These are phyloP conservation scores for Trichogramma evanescens DNA, from an alignment of 2,888 invertebrate species.

Conservation along the genomic window DNA sequence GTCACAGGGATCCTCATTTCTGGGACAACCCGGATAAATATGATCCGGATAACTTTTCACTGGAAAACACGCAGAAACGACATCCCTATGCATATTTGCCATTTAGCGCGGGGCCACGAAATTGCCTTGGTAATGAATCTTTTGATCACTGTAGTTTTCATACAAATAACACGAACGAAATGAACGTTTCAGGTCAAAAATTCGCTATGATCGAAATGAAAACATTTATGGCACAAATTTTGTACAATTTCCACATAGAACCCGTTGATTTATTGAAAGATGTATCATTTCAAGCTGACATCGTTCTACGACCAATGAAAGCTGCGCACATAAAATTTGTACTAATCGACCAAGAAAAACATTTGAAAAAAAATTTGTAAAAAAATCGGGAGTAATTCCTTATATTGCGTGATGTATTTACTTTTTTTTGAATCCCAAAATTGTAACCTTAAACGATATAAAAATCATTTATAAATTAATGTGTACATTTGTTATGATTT, in stretches of 20 bases:
- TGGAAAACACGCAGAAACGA: slow-evolving; percentile 45
- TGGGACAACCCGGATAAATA: slow-evolving; percentile 56
- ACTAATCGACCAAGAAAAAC: neutral
- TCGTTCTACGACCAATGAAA: slow-evolving; percentile 9
- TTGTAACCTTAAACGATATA: too few relatives aligned
- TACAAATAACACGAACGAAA: neutral
- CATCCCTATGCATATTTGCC: slow-evolving; percentile 59
- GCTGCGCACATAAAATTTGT: neutral
- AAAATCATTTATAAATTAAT: too few relatives aligned
- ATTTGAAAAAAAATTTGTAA: too few relatives aligned
- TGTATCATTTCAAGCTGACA: slow-evolving; percentile 5
- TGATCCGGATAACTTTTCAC: slow-evolving; percentile 47
- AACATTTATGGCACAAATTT: slow-evolving; percentile 5
- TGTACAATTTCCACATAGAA: slow-evolving; percentile 13
- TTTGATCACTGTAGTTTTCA: neutral
- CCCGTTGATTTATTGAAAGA: slow-evolving; percentile 7
- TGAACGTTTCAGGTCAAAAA: slow-evolving; percentile 14
- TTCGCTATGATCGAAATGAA: slow-evolving; percentile 17
- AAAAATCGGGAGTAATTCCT: too few relatives aligned
- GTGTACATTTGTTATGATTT: too few relatives aligned
- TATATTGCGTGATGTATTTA: too few relatives aligned
- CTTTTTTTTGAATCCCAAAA: too few relatives aligned
- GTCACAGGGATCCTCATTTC: slow-evolving; percentile 55
- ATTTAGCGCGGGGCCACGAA: slow-evolving; percentile 35
- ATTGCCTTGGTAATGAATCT: slow-evolving; percentile 54